These are phyloP conservation scores for Drosophila kohkoa DNA, from an alignment of 1,140 invertebrate species.

Conservation along the genomic window DNA sequence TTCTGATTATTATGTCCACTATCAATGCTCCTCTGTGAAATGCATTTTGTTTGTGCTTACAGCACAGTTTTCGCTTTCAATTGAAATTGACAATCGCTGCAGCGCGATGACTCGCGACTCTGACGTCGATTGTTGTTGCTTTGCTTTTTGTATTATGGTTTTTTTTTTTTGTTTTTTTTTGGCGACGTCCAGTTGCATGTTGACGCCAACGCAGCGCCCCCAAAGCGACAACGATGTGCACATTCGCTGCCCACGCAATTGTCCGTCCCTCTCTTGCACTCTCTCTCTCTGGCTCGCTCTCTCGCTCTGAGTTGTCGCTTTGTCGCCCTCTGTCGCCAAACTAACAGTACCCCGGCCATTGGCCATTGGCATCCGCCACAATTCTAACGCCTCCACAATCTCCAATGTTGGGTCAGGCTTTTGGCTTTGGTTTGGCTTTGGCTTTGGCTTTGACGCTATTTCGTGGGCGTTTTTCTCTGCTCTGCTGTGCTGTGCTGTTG, in stretches of 20 bases:
- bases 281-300: not conserved
- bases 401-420: slow-evolving; percentile 4
- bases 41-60: not conserved
- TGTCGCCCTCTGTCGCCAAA: slow-evolving; percentile 2
- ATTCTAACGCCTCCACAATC: slow-evolving; percentile 20
- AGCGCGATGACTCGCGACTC: not conserved
- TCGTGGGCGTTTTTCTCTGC: slow-evolving; percentile 35
- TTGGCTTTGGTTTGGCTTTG: slow-evolving; percentile 18
- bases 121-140: not conserved
- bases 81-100: slow-evolving; percentile 13
- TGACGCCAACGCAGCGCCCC: slow-evolving; percentile 26
- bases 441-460: slow-evolving; percentile 23
- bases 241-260: slow-evolving; percentile 20
- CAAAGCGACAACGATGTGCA: slow-evolving; percentile 27
- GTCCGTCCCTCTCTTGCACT: not conserved
- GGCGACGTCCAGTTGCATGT: slow-evolving; percentile 27
- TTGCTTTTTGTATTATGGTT: not conserved
- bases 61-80: slow-evolving; percentile 43
- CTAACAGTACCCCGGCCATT: slow-evolving; percentile 30
- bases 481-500: slow-evolving; percentile 9
- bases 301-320: not conserved
- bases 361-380: slow-evolving; percentile 38
- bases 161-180: slow-evolving; percentile 25
- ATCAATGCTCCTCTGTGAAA: too few relatives aligned
- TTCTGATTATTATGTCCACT: too few relatives aligned